Evolutionary conservation across 1,140 invertebrate genomes (phyloP).

Genomic region (Conus betulinus): DNA sequence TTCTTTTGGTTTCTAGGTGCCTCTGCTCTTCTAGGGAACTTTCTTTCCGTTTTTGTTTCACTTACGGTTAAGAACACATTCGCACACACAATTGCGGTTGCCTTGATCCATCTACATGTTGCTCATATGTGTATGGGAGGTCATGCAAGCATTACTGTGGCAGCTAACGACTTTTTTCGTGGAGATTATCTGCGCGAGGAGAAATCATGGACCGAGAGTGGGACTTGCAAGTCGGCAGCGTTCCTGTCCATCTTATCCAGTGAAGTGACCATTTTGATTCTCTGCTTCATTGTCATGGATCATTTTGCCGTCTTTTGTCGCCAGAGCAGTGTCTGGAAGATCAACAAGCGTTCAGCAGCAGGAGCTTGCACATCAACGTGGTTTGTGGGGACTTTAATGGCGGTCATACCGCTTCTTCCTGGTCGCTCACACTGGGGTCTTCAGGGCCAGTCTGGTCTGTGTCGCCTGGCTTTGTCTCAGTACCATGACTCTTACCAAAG

Average conservation of each 20-base stretch:
- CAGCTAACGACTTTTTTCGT: conserved; percentile 50
- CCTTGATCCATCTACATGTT: conserved; percentile 64
- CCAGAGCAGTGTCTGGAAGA: conserved; percentile 44
- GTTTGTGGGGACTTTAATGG: neutral
- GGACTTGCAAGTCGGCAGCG: neutral
- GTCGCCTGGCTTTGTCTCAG: neutral
- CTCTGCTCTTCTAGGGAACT: conserved; percentile 48
- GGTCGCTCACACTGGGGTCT: conserved; percentile 32
- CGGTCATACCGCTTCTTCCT: conserved; percentile 15
- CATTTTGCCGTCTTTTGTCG: conserved; percentile 55
- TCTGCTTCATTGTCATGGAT: conserved; percentile 48
- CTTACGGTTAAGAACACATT: neutral
- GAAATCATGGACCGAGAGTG: neutral
- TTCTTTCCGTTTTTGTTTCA: conserved; percentile 40
- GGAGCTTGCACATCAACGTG: neutral
- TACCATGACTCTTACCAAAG: neutral
- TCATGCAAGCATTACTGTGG: conserved; percentile 49
- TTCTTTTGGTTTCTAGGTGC: conserved; percentile 46
- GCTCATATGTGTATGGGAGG: conserved; percentile 61
- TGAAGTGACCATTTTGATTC: conserved; percentile 47
- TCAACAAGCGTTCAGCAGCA: conserved; percentile 27
- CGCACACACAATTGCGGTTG: neutral
- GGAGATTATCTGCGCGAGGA: neutral
- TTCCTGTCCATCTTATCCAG: conserved; percentile 43
- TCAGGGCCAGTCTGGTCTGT: neutral